Base-by-base conservation (phyloP, 2,888 invertebrate species). In the Drosophila putrida region DNA sequence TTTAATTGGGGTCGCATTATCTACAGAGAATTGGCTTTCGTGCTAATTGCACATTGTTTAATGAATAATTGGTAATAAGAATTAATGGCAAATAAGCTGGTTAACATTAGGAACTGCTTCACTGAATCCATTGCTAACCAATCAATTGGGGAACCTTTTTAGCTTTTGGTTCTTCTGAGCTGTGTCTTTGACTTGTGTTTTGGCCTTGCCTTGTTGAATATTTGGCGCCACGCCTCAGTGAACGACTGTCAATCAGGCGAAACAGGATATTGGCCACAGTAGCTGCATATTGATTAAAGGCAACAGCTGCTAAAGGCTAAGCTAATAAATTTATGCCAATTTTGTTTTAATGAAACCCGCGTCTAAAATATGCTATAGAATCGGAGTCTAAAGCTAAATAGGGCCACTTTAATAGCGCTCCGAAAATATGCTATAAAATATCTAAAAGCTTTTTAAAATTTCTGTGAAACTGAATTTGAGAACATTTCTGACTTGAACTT, bases 51-150 rank as follows among this genome's bases (percentile, higher is more conserved):
- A 28, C 39, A 47, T 59, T 59, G 43, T 39, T 65, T 13, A 65
- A 64, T 64, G 70, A 67, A 70, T 78, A 78, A 81, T 82, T 70
- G 58, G 49, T 35, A 66, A 43, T 31, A 47, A 33, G 43, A 78
- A 69, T 67, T 59, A 64, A 74, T 49, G 63, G 36, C 44, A 33
- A 46, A 61, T 61, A 46, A 50, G 55, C 64, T 61, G 64, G 36
- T 43, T 66, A 64, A 64, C 50, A 64, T 41, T 63, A 36, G n/a
- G 28, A 25, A 60, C 75, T 51, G 78, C 60, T 66, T 44, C 60
- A 55, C 10, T 58, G 60, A 54, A 39, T 51, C 33, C 35, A 53
- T 43, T 63, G 41, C 50, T 38, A 13, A 20, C 15, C 41, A 27
- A 41, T 31, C 60, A 15, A 27, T 43, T 46, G 43, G 9, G 15